Base-by-base conservation (phyloP, 2,888 invertebrate genomes). In the Scaptomyza cyrtandrae region DNA sequence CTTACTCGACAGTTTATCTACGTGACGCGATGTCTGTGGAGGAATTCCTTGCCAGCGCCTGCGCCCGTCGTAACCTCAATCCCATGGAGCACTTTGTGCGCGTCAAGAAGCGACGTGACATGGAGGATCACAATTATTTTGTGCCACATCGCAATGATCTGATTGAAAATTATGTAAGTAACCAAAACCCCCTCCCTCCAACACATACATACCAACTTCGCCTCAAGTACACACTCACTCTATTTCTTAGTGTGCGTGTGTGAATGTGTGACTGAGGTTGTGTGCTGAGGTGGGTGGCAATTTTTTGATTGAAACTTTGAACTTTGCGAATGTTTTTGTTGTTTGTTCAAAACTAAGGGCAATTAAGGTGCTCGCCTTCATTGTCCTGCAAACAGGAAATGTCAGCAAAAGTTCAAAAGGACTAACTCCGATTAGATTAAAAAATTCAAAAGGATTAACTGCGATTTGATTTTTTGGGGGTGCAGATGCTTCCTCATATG, bases 51-150 rank as follows among this genome's bases (percentile, higher is more conserved):
- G 97, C 97, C 46, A 96, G 96, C 82, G 98, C 98, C 53, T 98
- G 98, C 93, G 96, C 96, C 77, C 95, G 98, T 80, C 97, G 98
- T 91, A 97, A 96, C 86, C 95, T 99, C 80, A 98, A 97, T 93
- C 96, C 98, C 39, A 96, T 97, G 93, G 98, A 99, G 92, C 98
- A 98, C 93, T 99, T 98, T 93, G 97, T 99, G 63, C 94, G 98
- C 82, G 97, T 98, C 80, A 98, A 98, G 93, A 98, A 98, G 92
- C 95, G 98, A 81, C 95, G 97, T 80, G 98, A 98, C 90, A 97
- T 98, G 95, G 98, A 98, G 92, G 98, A 98, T 93, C 97, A 97
- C 92, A 98, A 98, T 93, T 98, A 98, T 93, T 98, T 98, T 93
- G 98, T 98, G 90, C 98, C 98, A 68, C 98, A 98, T 92, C 95